Base-by-base conservation (phyloP, 2,888 invertebrate genomes). In the Omphaloscelis lunosa region DNA sequence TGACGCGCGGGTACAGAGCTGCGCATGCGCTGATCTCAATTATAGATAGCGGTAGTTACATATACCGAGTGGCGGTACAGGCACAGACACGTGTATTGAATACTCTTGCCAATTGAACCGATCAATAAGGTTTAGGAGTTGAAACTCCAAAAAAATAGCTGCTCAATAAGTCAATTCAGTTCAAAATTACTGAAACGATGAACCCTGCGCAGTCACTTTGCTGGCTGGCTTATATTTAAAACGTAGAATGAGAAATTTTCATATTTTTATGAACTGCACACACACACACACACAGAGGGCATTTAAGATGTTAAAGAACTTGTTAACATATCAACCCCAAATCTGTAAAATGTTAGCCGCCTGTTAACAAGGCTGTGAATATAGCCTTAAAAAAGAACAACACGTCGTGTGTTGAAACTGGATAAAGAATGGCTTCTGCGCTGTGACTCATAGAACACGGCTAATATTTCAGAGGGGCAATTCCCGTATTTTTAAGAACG, bases 21-120 rank as follows among this genome's bases (percentile, higher is more conserved):
- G 83, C 87, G 85, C 87, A 77, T 84, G 87, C 80, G 86, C 89
- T 84, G 94, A 94, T 94, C 93, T 90, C 92, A 93, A 94, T 94
- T 93, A 93, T 93, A 93, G 93, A 94, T 93, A 93, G 88, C 86
- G 85, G 80, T 80, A 84, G 88, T 88, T 87, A 81, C 82, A 78
- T 87, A 78, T 78, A 77, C 56, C 85, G 85, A 81, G 73, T 75
- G 66, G 65, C 41, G 29, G 87, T 84, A 89, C 88, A 80, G 63
- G 5, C 81, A n/a, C 29, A 9, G 5, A 84, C 85, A 77, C 53
- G 48, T 61, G 82, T 75, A 23, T 7, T 58, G 45, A 20, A 48
- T 0, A 9, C 20, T 17, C 51, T n/a, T 56, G 56, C 8, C 51
- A 20, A 20, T n/a, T 7, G 45, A 27, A 45, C n/a, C 45, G 20